A percentile compares a stretch with the other conserved stretches of the same genome.
Conservation (phyloP, 2,888 invertebrate genomes). For the Ptychoptera albimana region DNA sequence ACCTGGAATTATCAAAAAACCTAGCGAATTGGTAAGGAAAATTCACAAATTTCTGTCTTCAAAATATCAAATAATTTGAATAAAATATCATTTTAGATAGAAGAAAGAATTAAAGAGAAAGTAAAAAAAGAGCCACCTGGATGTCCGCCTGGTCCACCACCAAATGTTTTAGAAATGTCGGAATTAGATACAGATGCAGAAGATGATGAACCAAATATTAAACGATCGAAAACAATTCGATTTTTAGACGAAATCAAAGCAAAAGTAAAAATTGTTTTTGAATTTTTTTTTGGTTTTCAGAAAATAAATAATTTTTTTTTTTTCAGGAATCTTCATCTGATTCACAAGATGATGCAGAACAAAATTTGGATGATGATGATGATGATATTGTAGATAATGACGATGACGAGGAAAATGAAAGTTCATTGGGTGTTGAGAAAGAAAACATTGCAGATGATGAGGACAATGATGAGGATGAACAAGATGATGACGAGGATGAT, state of each 20-base stretch:
- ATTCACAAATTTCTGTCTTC: constrained; percentile 20
- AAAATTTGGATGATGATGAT: constrained; percentile 2
- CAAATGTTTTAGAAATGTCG: constrained; percentile 49
- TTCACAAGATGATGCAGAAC: constrained; percentile 1
- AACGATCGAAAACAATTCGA: constrained; percentile 37
- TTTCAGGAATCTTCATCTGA: background rate
- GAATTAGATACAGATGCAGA: constrained; percentile 36
- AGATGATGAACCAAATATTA: constrained; percentile 26
- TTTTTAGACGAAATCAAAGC: constrained; percentile 45
- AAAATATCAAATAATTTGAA: constrained; percentile 24
- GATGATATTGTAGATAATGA: constrained; percentile 13
- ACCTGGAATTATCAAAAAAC: constrained; percentile 57
- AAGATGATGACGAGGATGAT: too few relatives aligned
- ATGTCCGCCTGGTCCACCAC: constrained; percentile 74
- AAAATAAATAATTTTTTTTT: background rate
- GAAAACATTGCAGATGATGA: constrained; percentile 12
- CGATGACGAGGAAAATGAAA: constrained; percentile 21
- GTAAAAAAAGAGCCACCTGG: constrained; percentile 57
- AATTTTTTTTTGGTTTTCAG: background rate
- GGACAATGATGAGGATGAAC: constrained; percentile 10
- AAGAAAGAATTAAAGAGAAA: constrained; percentile 18
- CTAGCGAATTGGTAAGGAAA: constrained; percentile 37
- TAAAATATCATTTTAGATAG: constrained; percentile 19
- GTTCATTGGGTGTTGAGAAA: constrained; percentile 6
- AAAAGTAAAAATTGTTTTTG: constrained; percentile 19